Conservation (phyloP, 2,888 invertebrate genomes). For the Neoitamus cyanurus region DNA sequence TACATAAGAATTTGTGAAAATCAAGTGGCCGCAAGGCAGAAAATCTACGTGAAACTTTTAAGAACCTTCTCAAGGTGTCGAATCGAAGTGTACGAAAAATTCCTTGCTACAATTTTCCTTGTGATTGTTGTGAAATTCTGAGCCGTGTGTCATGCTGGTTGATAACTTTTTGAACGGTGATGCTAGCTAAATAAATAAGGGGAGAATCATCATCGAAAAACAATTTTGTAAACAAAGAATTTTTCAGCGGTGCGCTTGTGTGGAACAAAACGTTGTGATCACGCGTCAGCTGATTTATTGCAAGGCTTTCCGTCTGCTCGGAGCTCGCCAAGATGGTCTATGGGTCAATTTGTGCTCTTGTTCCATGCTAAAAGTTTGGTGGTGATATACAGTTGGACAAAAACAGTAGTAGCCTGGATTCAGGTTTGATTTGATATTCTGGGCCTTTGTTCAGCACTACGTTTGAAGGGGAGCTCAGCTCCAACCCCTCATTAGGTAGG, state of each 20-base stretch:
- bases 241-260: conserved; percentile 1
- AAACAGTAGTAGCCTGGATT: background rate
- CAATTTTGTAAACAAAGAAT: conserved; percentile 25
- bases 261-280: background rate
- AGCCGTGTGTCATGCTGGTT: background rate
- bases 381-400: background rate
- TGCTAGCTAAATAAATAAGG: background rate
- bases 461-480: background rate
- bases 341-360: background rate
- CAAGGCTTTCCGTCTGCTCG: background rate
- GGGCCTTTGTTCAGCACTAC: background rate
- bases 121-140: background rate
- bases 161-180: background rate
- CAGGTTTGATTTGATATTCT: background rate
- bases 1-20: conserved; percentile 1
- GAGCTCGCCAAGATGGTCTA: background rate
- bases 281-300: conserved; percentile 26
- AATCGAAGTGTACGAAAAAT: background rate
- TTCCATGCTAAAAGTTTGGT: background rate
- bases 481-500: background rate
- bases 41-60: background rate
- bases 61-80: background rate
- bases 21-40: background rate
- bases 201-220: background rate
- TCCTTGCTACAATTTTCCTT: background rate